Evolutionary conservation across 2,888 invertebrate species (phyloP).

Genomic region (Apotomis turbidana): DNA sequence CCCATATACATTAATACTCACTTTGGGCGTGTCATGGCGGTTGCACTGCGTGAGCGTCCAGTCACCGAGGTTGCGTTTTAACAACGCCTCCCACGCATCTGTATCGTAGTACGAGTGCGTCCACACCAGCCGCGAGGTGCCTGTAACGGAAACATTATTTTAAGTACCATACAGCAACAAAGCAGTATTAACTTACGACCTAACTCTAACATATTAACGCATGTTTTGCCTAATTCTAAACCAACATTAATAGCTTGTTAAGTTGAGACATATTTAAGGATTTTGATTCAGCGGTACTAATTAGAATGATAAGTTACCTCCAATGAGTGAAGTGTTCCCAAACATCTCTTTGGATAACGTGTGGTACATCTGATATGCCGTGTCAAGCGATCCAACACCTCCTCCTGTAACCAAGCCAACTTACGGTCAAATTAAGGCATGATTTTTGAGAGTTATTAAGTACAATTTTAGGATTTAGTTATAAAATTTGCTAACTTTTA

Average conservation of each 20-base stretch:
- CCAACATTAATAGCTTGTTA: too few relatives aligned
- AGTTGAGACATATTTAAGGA: too few relatives aligned
- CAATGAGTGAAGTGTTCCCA: conserved; percentile 72
- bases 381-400: conserved; percentile 68
- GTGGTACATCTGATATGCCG: conserved; percentile 71
- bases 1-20: conserved; percentile 44
- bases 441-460: too few relatives aligned
- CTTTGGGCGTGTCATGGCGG: conserved; percentile 67
- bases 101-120: conserved; percentile 96
- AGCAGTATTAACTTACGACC: too few relatives aligned
- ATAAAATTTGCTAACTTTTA: too few relatives aligned
- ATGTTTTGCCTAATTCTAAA: too few relatives aligned
- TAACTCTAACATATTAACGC: too few relatives aligned
- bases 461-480: too few relatives aligned
- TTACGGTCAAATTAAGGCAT: too few relatives aligned
- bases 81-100: conserved; percentile 89
- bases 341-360: conserved; percentile 77
- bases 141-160: conserved; percentile 61
- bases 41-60: conserved; percentile 84
- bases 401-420: conserved; percentile 55
- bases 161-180: too few relatives aligned
- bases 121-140: conserved; percentile 91
- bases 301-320: conserved; percentile 54
- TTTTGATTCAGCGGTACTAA: not conserved
- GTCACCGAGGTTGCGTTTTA: conserved; percentile 87